Base-by-base conservation (phyloP, 2,888 invertebrate species). In the Ypsolopha sequella region DNA sequence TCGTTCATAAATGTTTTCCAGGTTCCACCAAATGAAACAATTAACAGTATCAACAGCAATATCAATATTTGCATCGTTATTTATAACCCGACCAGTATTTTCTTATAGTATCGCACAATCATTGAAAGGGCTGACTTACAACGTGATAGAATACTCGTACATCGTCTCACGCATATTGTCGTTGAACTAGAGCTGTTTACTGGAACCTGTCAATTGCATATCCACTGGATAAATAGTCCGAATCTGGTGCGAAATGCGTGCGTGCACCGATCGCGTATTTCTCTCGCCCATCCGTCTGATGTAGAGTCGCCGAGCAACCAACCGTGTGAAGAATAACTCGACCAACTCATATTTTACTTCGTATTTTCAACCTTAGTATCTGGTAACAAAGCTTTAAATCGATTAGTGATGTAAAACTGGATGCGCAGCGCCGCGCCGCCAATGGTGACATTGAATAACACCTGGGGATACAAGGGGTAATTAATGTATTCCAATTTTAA, bases 231-330 rank as follows among this genome's bases (percentile, higher is more conserved):
- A 24, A 24, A 24, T 24, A 24, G 24, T 24, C 24, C 9, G 52
- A 36, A 48, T 38, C 61, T 51, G 58, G 59, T 56, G 55, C 54
- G 54, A 57, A 62, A 58, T 60, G 58, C 57, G 68, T 68, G 77
- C 77, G 79, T 78, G 79, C 66, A 58, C 50, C 54, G 60, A 51
- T 13, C 36, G 14, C 7, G 43, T 43, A 50, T 43, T 43, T 50
- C 50, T 43, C 14, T 46, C 39, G 10, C 24, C 24, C 24, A 43
- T 43, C 43, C 43, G 43, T n/a, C 34, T 46, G 46, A 46, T 34
- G 46, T n/a, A 46, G 35, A 24, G 46, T 24, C 9, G 43, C 43
- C 24, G 11, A 43, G 43, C 24, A 43, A 11, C 14, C 24, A 43
- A 11, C 14, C 9, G 13, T 10, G 8, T 7, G 8, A 8, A 43